phyloP scores from a whole-genome alignment of 2,888 invertebrate species.

The Hymenopus coronatus region DNA sequence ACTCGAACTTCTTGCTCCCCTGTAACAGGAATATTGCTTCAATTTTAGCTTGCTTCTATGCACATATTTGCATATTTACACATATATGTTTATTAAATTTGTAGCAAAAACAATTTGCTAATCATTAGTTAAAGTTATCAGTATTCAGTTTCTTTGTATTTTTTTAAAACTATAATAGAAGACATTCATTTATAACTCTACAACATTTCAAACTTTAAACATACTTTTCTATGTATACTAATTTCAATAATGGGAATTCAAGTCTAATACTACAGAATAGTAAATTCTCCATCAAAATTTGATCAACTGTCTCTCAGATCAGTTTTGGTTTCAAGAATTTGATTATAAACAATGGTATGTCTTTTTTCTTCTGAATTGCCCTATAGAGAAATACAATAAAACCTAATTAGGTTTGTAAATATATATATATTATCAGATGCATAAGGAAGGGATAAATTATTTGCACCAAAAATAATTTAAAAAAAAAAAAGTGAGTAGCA shows the following conservation, averaged over 20 bases:
- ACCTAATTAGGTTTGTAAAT: background rate
- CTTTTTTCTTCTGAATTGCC: no score
- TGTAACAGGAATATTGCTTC: conserved; percentile 48
- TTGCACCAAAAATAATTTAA: background rate
- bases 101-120: no score
- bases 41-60: background rate
- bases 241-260: background rate
- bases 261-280: background rate
- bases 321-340: no score
- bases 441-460: background rate
- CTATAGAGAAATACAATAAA: no score
- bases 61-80: background rate
- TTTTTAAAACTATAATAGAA: background rate
- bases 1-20: conserved; percentile 92
- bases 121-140: no score
- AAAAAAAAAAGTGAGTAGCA: background rate
- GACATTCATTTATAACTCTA: background rate
- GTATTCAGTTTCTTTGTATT: background rate
- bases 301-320: background rate
- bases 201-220: background rate
- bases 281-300: background rate
- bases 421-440: background rate
- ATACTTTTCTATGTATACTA: background rate
- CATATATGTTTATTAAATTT: no score
- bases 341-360: no score